Conservation (phyloP, 2,888 invertebrate species). For the Leptinotarsa rubiginosa region DNA sequence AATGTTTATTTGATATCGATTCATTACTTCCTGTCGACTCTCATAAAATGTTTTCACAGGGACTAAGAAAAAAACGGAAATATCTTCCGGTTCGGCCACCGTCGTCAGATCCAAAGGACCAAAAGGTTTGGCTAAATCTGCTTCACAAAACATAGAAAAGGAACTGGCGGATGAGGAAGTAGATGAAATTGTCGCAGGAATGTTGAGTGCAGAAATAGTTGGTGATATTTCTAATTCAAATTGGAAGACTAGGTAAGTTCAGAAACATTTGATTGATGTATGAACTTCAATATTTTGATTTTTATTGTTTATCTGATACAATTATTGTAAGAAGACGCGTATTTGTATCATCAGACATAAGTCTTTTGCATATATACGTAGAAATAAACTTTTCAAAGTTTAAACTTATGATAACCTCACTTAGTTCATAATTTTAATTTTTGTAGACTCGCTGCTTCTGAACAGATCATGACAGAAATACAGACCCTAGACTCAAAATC, state of each 20-base stretch:
- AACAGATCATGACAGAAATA: constrained; percentile 75
- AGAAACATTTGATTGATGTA: background rate
- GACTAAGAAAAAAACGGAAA: constrained; percentile 52
- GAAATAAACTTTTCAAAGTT: no score
- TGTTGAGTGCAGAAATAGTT: constrained; percentile 74
- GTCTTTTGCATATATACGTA: no score
- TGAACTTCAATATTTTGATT: no score
- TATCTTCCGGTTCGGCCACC: constrained; percentile 54
- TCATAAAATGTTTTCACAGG: constrained; percentile 3
- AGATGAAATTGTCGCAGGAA: constrained; percentile 76
- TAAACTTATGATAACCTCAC: no score
- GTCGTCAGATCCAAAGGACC: constrained; percentile 55
- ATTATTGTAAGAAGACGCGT: no score
- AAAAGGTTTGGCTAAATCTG: constrained; percentile 44
- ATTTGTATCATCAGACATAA: no score
- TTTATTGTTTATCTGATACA: no score
- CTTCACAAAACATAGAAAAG: constrained; percentile 68
- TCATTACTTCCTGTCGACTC: no score
- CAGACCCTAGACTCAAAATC: constrained; percentile 74
- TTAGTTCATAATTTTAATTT: background rate
- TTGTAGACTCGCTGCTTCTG: constrained; percentile 77
- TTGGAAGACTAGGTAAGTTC: constrained; percentile 78
- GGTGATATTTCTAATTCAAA: constrained; percentile 79
- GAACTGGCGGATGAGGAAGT: constrained; percentile 84
- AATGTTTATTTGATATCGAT: no score